Evolutionary conservation across 2,888 invertebrate genomes (phyloP), one percentile per base, ranked within the genome.

Genomic region (Blera fallax): DNA sequence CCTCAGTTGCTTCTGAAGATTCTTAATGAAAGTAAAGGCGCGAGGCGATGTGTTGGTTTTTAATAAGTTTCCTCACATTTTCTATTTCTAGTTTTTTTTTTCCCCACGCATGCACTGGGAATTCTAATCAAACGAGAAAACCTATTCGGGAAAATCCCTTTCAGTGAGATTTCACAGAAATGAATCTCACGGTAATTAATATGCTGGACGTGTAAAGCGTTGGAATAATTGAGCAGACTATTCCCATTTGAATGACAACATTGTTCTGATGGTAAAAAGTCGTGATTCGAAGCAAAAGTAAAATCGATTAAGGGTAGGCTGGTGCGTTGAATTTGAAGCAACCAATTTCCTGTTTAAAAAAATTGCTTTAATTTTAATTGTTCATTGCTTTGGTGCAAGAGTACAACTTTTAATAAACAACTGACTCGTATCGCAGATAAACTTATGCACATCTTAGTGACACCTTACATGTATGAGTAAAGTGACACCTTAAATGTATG

Each of bases 231-330:
- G 27, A 45, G 14, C 29, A 16, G 10, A 62, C 16, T 16, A 16
- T 8, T 29, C 62, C 43, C 18, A 64, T 64, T 64, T 64, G 48
- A 64, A 64, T 64, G 62, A 48, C 48, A 62, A 62, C 43, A 29
- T 16, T 27, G 29, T 62, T 24, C 62, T 16, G 60, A 3, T 8
- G 16, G 10, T 5, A 60, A n/a, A 10, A 40, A 40, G n/a, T n/a
- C n/a, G n/a, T n/a, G n/a, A n/a, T n/a, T n/a, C n/a, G n/a, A n/a
- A n/a, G n/a, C n/a, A n/a, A n/a, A n/a, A n/a, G n/a, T 14, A 4
- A 11, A 21, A 37, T n/a, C 10, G 27, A 8, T 24, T n/a, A n/a
- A n/a, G n/a, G n/a, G n/a, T n/a, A n/a, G n/a, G n/a, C n/a, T n/a
- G n/a, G n/a, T n/a, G n/a, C n/a, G n/a, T 4, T 16, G 54, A 40